A percentile compares a stretch with the other conserved stretches of the same genome.
These are phyloP conservation scores for Neopelma chrysocephalum DNA, from an alignment of 2,797 vertebrate genomes.

Conservation along the genomic window DNA sequence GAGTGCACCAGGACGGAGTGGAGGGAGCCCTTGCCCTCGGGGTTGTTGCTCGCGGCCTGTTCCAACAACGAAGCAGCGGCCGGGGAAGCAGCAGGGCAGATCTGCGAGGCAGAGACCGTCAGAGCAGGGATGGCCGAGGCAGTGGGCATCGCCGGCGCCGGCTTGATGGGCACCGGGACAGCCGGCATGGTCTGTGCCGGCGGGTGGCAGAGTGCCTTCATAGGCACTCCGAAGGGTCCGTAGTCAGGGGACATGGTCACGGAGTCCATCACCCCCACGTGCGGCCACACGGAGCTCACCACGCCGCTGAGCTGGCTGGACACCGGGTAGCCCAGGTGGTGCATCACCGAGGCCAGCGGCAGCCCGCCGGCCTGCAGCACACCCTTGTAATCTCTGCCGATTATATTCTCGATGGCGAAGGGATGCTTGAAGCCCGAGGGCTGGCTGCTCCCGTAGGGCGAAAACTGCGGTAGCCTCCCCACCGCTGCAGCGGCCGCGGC, in stretches of 20 bases:
- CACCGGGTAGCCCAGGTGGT: conserved; percentile 93
- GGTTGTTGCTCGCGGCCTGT: conserved; percentile 69
- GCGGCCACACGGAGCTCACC: conserved; percentile 94
- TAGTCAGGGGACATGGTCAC: conserved; percentile 87
- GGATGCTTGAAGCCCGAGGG: conserved; percentile 92
- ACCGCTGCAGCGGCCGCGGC: conserved; percentile 70
- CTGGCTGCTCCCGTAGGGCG: conserved; percentile 83
- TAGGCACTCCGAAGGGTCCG: conserved; percentile 87
- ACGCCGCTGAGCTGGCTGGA: conserved; percentile 89
- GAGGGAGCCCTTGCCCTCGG: conserved; percentile 84
- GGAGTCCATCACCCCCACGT: conserved; percentile 91
- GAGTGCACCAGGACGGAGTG: conserved; percentile 88
- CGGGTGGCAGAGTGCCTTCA: conserved; percentile 91
- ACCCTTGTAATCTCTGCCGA: conserved; percentile 94
- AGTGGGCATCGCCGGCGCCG: conserved; percentile 84
- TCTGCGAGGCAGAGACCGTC: conserved; percentile 72
- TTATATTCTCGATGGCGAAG: conserved; percentile 96
- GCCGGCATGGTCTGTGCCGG: conserved; percentile 87
- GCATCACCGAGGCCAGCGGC: conserved; percentile 95
- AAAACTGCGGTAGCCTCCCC: conserved; percentile 87
- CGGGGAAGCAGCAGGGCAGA: conserved; percentile 77
- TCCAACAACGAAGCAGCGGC: conserved; percentile 78
- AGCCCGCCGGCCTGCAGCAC: conserved; percentile 88
- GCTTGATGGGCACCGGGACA: conserved; percentile 93
- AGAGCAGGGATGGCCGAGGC: conserved; percentile 78